Evolutionary conservation across 1,140 invertebrate genomes (phyloP).

Genomic region (Drosophila mojavensis): DNA sequence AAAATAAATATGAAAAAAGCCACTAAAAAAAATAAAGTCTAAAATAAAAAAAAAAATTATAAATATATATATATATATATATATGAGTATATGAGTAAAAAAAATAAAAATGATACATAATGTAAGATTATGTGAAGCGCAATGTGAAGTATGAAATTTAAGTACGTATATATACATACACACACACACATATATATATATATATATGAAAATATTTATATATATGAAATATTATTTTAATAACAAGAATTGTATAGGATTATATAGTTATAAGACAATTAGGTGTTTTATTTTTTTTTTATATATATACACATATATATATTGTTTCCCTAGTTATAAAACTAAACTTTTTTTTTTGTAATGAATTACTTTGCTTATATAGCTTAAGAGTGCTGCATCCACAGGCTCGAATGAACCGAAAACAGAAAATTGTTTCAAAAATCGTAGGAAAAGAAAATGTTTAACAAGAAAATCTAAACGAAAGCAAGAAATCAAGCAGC

Average conservation of each 20-base stretch:
- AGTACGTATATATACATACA: conserved; percentile 40
- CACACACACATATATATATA: too few species aligned
- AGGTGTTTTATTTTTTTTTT: conserved; percentile 9
- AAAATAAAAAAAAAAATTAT: neutral
- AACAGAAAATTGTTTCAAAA: neutral
- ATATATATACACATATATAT: neutral
- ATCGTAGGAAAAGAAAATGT: too few species aligned
- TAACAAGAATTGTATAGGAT: conserved; percentile 31
- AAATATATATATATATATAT: conserved; percentile 29
- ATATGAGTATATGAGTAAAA: too few species aligned
- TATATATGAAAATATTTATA: too few species aligned
- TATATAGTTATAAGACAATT: conserved; percentile 36
- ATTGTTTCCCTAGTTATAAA: conserved; percentile 32
- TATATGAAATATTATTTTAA: conserved; percentile 38
- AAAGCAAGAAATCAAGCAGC: conserved; percentile 5
- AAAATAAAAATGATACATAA: conserved; percentile 28
- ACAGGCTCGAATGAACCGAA: too few species aligned
- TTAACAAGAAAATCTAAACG: too few species aligned
- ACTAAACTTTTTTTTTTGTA: conserved; percentile 4
- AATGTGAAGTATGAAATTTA: conserved; percentile 73
- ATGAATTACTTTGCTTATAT: conserved; percentile 27
- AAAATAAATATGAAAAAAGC: conserved; percentile 69
- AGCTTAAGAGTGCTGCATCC: conserved; percentile 25
- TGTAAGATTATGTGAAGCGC: conserved; percentile 50
- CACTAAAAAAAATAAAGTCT: conserved; percentile 13